Evolutionary conservation across 2,888 invertebrate genomes (phyloP).

Genomic region (Thera obeliscata): DNA sequence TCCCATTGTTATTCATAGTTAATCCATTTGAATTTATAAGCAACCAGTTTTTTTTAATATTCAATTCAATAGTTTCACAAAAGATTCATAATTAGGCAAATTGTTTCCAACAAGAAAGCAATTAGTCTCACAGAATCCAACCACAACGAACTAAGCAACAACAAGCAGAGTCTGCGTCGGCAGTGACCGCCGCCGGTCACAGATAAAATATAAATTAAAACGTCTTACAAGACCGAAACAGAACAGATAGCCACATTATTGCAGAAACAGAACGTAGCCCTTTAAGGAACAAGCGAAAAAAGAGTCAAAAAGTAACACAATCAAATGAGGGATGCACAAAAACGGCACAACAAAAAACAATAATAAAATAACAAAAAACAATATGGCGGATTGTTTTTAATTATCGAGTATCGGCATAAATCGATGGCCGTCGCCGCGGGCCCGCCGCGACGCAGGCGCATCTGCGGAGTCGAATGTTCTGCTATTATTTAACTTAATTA

Average conservation of each 20-base stretch:
- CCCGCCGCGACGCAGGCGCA: slow-evolving; percentile 64
- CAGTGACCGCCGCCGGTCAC: slow-evolving; percentile 30
- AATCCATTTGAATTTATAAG: background rate
- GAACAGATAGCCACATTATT: slow-evolving; percentile 69
- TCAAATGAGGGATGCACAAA: slow-evolving; percentile 83
- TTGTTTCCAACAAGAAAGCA: slow-evolving; percentile 30
- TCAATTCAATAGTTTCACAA: background rate
- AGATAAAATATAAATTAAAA: slow-evolving; percentile 79
- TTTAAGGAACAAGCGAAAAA: slow-evolving; percentile 63
- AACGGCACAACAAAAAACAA: slow-evolving; percentile 70
- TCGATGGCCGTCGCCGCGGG: slow-evolving; percentile 82
- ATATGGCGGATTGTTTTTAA: slow-evolving; percentile 85
- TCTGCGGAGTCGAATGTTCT: slow-evolving; percentile 50
- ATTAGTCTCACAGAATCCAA: slow-evolving; percentile 32
- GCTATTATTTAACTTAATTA: slow-evolving; percentile 1
- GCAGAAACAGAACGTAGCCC: slow-evolving; percentile 61
- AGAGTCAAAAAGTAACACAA: slow-evolving; percentile 74
- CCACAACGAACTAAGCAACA: slow-evolving; percentile 34
- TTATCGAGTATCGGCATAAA: slow-evolving; percentile 85
- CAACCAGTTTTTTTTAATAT: background rate
- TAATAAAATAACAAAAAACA: slow-evolving; percentile 63
- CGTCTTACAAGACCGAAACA: slow-evolving; percentile 66
- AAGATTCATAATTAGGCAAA: slow-evolving; percentile 19
- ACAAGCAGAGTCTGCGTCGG: slow-evolving; percentile 9
- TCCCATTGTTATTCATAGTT: background rate